phyloP scores from a whole-genome alignment of 2,888 invertebrate species.

The Leptura quadrifasciata region DNA sequence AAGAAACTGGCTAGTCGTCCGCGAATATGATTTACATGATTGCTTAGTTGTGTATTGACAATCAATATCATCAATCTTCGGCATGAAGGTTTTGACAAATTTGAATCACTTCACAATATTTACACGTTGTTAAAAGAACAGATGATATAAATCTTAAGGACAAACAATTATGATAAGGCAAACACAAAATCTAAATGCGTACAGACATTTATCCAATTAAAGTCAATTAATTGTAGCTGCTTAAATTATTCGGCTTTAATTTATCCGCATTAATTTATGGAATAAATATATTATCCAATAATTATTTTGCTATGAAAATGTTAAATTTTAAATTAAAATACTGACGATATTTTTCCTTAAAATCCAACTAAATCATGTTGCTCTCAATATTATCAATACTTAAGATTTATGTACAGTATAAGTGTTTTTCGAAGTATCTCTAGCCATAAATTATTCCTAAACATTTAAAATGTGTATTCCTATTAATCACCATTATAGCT shows the following conservation, averaged over 20 bases:
- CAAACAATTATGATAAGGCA: not conserved
- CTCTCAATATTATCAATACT: slow-evolving; percentile 14
- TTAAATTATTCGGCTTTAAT: not conserved
- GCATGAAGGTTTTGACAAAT: slow-evolving; percentile 15
- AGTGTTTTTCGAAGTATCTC: slow-evolving; percentile 19
- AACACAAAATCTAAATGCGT: not conserved
- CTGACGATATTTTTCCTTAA: not conserved
- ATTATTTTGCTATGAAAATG: not conserved
- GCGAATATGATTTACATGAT: not conserved
- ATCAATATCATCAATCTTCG: slow-evolving; percentile 8
- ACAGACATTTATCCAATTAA: not conserved
- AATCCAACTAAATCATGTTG: not conserved
- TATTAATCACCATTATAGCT: slow-evolving; percentile 20
- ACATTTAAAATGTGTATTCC: not conserved
- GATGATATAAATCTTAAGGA: slow-evolving; percentile 5
- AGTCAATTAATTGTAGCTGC: not conserved
- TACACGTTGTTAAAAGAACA: not conserved
- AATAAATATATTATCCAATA: not conserved
- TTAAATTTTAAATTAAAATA: not conserved
- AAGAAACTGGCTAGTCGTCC: not conserved
- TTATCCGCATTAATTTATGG: not conserved
- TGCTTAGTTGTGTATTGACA: not conserved
- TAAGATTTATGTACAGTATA: slow-evolving; percentile 14
- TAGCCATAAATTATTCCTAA: slow-evolving; percentile 15
- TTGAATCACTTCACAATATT: slow-evolving; percentile 12